Percentiles rank a stretch among this genome's conserved stretches.
phyloP scores from a whole-genome alignment of 1,140 invertebrate genomes.

The Forficula auricularia region DNA sequence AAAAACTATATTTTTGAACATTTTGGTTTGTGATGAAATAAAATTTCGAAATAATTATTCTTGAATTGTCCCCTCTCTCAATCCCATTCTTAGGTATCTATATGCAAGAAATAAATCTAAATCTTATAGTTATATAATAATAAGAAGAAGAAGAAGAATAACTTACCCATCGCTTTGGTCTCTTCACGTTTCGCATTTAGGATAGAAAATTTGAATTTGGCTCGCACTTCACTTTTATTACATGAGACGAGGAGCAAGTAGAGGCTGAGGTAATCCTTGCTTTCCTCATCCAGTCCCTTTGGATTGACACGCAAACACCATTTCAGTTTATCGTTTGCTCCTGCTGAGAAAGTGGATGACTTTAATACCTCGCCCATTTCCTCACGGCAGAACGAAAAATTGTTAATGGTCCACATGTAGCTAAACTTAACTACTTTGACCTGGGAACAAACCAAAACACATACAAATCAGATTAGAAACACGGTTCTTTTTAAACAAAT shows the following conservation, averaged over 20 bases:
- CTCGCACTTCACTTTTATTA: conserved; percentile 98
- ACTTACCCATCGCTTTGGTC: conserved; percentile 94
- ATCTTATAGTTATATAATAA: background rate
- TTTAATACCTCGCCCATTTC: conserved; percentile 99
- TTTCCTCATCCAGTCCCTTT: conserved; percentile 98
- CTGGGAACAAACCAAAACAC: conserved; percentile 33
- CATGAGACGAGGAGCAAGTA: conserved; percentile 96
- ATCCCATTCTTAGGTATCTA: too few relatives aligned
- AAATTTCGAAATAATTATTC: too few relatives aligned
- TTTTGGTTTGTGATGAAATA: too few relatives aligned
- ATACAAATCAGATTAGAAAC: too few relatives aligned
- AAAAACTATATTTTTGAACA: too few relatives aligned
- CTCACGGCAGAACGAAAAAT: conserved; percentile 98
- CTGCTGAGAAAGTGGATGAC: conserved; percentile 97
- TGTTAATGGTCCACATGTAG: conserved; percentile 99
- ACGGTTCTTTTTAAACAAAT: too few relatives aligned
- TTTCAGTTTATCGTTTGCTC: conserved; percentile 97
- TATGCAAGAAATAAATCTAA: background rate
- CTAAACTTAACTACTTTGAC: conserved; percentile 99
- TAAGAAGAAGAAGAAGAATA: conserved; percentile 2
- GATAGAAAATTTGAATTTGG: conserved; percentile 99
- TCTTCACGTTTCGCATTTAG: conserved; percentile 99
- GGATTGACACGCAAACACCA: conserved; percentile 99
- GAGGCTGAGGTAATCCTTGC: conserved; percentile 97
- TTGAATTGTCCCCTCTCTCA: too few relatives aligned